Conservation (phyloP, 2,888 invertebrate species). For the Nemoura dubitans region DNA sequence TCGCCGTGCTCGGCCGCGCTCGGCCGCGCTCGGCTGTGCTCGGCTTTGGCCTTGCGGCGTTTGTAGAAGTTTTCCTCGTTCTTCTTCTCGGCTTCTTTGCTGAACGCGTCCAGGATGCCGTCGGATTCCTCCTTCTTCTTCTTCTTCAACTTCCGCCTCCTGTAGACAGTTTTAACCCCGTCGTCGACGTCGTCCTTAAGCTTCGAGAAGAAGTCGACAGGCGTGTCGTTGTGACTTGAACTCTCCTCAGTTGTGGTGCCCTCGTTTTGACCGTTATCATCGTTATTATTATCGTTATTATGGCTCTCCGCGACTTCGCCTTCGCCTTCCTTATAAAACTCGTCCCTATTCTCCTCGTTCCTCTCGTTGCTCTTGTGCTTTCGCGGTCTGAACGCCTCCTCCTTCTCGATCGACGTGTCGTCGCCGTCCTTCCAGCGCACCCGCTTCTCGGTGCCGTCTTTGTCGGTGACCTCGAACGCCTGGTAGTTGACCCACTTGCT, state of each 20-base stretch:
- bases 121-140: not conserved
- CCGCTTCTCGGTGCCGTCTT: not conserved
- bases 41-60: not conserved
- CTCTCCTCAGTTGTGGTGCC: not conserved
- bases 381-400: not conserved
- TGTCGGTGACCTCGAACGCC: not conserved
- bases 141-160: not conserved
- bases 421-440: not conserved
- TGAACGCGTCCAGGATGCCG: not conserved
- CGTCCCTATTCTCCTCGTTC: not conserved
- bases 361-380: not conserved
- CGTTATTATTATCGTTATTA: not conserved
- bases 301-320: not conserved
- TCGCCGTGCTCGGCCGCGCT: not conserved
- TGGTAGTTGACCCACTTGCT: conserved; percentile 2
- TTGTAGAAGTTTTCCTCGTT: not conserved
- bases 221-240: not conserved
- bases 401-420: not conserved
- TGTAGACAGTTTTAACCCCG: not conserved
- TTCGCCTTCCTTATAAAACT: not conserved
- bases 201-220: not conserved
- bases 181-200: not conserved
- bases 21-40: not conserved
- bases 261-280: too few species aligned
- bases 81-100: conserved; percentile 20